These are phyloP conservation scores for Heteromurus nitidus DNA, from an alignment of 2,888 invertebrate species.

Conservation along the genomic window DNA sequence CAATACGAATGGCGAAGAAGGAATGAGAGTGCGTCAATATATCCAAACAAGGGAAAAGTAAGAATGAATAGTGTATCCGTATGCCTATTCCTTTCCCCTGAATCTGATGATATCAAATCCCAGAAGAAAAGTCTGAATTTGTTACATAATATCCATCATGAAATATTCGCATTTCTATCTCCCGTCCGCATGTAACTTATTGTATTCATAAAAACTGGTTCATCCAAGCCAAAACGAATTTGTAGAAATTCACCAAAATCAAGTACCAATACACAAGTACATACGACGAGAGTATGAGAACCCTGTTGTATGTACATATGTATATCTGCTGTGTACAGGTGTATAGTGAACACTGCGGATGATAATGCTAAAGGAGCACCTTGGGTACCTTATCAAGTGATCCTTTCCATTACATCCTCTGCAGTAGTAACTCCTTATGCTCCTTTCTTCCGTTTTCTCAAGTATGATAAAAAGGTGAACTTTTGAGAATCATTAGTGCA, in stretches of 20 bases:
- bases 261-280: not conserved
- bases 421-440: not conserved
- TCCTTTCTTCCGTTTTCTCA: conserved; percentile 41
- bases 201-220: conserved; percentile 39
- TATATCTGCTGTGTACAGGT: too few relatives aligned
- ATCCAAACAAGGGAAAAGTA: not conserved
- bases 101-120: not conserved
- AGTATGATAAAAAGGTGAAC: conserved; percentile 62
- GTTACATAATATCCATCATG: conserved; percentile 51
- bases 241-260: not conserved
- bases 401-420: conserved; percentile 14
- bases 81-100: conserved; percentile 50
- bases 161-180: conserved; percentile 60
- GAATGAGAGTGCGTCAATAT: not conserved
- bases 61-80: conserved; percentile 34
- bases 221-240: conserved; percentile 10
- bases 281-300: not conserved
- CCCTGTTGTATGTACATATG: too few relatives aligned
- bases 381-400: too few relatives aligned
- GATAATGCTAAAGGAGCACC: too few relatives aligned
- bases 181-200: not conserved
- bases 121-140: conserved; percentile 46
- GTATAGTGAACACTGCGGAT: too few relatives aligned
- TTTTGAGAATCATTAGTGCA: conserved; percentile 65
- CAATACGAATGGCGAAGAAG: too few relatives aligned